These are phyloP conservation scores for Halcyon malimbica DNA, from an alignment of 2,113 vertebrate genomes.

Conservation along the genomic window DNA sequence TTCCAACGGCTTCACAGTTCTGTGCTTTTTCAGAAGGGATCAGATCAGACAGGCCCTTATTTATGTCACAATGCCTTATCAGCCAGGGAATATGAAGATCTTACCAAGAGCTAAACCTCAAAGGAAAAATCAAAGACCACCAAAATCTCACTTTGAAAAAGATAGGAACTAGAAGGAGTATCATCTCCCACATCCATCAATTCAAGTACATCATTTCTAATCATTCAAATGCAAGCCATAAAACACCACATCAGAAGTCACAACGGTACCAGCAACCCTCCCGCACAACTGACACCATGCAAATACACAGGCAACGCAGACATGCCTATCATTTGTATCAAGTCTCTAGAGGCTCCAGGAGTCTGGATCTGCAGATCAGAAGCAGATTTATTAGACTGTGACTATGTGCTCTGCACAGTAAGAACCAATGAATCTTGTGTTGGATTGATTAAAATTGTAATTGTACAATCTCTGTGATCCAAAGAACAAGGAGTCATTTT, in stretches of 20 bases:
- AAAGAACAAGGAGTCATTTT: conserved; percentile 64
- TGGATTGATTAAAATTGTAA: conserved; percentile 67
- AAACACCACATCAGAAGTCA: not conserved
- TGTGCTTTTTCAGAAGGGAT: not conserved
- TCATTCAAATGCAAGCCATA: not conserved
- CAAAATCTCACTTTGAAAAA: not conserved
- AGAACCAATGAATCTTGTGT: conserved; percentile 31
- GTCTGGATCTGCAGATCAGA: conserved; percentile 28
- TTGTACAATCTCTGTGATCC: conserved; percentile 57
- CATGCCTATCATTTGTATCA: not conserved
- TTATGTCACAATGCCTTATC: not conserved
- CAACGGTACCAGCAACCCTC: not conserved
- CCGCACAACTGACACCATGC: not conserved
- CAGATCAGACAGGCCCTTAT: not conserved
- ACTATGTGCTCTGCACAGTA: conserved; percentile 42
- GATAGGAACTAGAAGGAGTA: not conserved
- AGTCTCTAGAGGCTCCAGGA: not conserved
- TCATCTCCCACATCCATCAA: not conserved
- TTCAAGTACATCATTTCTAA: not conserved
- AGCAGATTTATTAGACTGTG: conserved; percentile 53
- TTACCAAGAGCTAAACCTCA: not conserved
- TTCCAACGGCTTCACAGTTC: not conserved
- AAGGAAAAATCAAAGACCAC: not conserved
- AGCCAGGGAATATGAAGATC: not conserved
- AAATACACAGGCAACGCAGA: not conserved